Percentiles rank a stretch among this genome's conserved stretches.
phyloP scores from a whole-genome alignment of 2,888 invertebrate species.

The Philonicus albiceps region DNA sequence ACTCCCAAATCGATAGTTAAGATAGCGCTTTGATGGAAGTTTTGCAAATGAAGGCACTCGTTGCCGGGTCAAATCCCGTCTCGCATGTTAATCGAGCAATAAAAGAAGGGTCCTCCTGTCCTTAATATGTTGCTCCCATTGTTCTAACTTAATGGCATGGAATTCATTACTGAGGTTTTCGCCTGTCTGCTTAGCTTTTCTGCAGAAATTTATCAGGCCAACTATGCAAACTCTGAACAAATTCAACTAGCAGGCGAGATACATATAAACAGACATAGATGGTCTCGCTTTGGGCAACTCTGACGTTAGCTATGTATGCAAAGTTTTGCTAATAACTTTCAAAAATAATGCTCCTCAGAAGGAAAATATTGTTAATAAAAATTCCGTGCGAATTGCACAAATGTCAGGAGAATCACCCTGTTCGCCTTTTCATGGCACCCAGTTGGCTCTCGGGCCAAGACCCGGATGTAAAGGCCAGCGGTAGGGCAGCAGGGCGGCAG shows the following conservation, averaged over 20 bases:
- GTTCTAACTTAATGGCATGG: conserved; percentile 46
- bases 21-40: conserved; percentile 47
- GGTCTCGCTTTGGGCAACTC: neutral
- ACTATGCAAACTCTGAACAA: neutral
- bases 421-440: conserved; percentile 43
- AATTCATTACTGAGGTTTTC: conserved; percentile 44
- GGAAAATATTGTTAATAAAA: neutral
- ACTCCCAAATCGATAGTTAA: conserved; percentile 47
- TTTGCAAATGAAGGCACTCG: conserved; percentile 43
- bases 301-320: neutral
- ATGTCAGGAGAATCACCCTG: conserved; percentile 16
- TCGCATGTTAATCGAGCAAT: conserved; percentile 45
- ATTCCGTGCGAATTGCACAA: neutral
- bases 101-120: conserved; percentile 42
- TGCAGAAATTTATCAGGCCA: conserved; percentile 14
- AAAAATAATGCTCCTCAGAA: neutral
- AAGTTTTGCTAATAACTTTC: neutral
- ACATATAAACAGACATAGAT: neutral
- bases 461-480: neutral
- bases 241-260: neutral
- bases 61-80: conserved; percentile 15
- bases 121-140: conserved; percentile 43
- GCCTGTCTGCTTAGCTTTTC: neutral
- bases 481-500: neutral
- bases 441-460: conserved; percentile 15